Evolutionary conservation across 2,797 vertebrate species (phyloP).

Genomic region (Acrossocheilus fasciatus): DNA sequence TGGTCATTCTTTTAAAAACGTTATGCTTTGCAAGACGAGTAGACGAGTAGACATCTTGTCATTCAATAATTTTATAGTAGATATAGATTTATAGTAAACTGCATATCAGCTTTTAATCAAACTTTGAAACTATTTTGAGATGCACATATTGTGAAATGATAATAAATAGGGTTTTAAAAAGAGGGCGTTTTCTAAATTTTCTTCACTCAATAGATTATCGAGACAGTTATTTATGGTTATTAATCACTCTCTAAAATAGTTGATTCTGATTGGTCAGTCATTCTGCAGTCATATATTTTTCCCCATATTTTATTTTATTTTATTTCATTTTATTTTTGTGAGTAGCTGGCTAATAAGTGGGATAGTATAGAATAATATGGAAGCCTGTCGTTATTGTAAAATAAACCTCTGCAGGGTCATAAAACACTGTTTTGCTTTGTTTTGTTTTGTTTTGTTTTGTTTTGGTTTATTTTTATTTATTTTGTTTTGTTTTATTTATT

Average conservation of each 20-base stretch:
- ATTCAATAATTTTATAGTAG: background rate
- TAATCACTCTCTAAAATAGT: background rate
- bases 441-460: too few relatives aligned
- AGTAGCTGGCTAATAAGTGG: background rate
- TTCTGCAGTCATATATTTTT: background rate
- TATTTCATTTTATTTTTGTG: background rate
- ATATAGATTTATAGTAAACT: background rate
- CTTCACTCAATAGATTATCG: background rate
- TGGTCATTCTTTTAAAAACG: conserved; percentile 4
- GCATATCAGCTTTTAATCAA: background rate
- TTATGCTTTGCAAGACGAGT: background rate
- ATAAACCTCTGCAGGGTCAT: background rate
- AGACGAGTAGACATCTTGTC: background rate
- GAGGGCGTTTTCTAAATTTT: background rate
- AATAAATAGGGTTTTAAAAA: background rate
- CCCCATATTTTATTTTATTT: background rate
- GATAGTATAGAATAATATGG: background rate
- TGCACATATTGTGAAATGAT: background rate
- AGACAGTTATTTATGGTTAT: background rate
- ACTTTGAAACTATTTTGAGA: background rate
- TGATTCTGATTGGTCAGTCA: background rate
- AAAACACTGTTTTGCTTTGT: background rate
- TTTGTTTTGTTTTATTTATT: background rate
- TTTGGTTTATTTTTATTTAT: too few relatives aligned
- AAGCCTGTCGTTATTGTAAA: background rate